Conservation (phyloP, 1,140 invertebrate genomes). For the Harlomillsia oculata region DNA sequence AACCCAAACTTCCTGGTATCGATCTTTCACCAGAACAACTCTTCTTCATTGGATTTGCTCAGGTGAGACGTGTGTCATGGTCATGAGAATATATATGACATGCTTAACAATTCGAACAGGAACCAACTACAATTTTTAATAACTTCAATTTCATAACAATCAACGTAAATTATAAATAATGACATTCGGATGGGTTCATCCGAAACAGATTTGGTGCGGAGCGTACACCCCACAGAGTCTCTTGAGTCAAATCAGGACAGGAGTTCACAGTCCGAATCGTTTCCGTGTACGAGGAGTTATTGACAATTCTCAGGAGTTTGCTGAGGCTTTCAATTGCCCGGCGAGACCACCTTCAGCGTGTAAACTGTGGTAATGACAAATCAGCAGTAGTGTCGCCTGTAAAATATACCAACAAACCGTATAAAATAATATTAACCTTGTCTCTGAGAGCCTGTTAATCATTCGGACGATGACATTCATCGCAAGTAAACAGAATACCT, state of each 20-base stretch:
- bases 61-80: constrained; percentile 46
- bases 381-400: too few relatives aligned
- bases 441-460: too few relatives aligned
- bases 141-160: background rate
- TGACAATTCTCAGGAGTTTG: constrained; percentile 31
- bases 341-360: too few relatives aligned
- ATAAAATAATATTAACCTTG: too few relatives aligned
- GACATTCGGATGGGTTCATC: too few relatives aligned
- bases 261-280: constrained; percentile 26
- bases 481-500: too few relatives aligned
- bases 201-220: constrained; percentile 29
- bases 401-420: too few relatives aligned
- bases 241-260: constrained; percentile 12
- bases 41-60: constrained; percentile 76
- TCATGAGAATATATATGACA: background rate
- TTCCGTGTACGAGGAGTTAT: constrained; percentile 29
- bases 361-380: too few relatives aligned
- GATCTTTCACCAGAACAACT: constrained; percentile 67
- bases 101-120: background rate
- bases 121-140: background rate
- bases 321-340: constrained; percentile 37
- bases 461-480: too few relatives aligned
- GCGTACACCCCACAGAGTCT: constrained; percentile 20
- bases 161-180: background rate
- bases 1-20: constrained; percentile 61